Base-by-base conservation (phyloP, 1,140 invertebrate genomes). In the Drosophila carrolli region DNA sequence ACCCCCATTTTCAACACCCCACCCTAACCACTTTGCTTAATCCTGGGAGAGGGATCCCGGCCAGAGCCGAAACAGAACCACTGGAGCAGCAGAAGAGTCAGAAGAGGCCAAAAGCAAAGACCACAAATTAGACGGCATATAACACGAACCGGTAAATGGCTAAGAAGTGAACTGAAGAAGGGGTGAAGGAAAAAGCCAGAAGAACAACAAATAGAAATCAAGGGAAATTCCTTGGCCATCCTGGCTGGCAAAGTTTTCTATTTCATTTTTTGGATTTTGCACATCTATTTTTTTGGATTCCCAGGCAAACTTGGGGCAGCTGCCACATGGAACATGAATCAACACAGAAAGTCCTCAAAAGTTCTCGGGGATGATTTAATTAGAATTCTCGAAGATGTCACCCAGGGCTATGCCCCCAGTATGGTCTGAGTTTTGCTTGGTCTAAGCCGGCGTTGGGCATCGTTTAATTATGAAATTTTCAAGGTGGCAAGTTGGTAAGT, bases 391-490 rank as follows among this genome's bases (percentile, higher is more conserved):
- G 81, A 88, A 88, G 79, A 86, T 88, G 60, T 81, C 75, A 73
- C 46, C 63, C 65, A 58, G 48, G 58, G 70, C 77, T 46, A 68
- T 63, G 54, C 41, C 47, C 47, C 51, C 47, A 19, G 63, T 27
- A 44, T 46, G 48, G 62, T n/a, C 41, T 29, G 32, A 35, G 32
- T 9, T 14, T 23, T 27, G 53, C 53, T 35, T 51, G 38, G 57
- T 47, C 32, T 51, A 41, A 62, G 57, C 46, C 46, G 23, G 10
- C 32, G 46, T 43, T 44, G 63, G 74, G 75, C 75, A 76, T 70
- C 62, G 74, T 86, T 86, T 89, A 86, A 86, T 86, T 86, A 86
- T 86, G 83, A 86, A 88, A 88, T 88, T 88, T 86, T 83, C 75
- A 86, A 88, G 83, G 83, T 77, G 83, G 74, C 71, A 76, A 75